Base-by-base conservation (phyloP, 1,140 invertebrate genomes). In the Antheraea pernyi region DNA sequence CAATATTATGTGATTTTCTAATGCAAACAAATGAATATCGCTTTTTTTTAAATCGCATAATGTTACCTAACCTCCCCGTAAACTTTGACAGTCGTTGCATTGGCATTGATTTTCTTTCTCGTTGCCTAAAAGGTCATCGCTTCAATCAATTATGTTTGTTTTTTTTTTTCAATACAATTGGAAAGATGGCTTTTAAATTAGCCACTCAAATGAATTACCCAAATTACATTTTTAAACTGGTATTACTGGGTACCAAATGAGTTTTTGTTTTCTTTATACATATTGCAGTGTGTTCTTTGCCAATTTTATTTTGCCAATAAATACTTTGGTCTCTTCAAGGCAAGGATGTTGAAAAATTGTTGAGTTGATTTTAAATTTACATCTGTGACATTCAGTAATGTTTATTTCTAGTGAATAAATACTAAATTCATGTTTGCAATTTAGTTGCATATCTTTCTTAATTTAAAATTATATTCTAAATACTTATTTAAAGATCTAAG, bases 51-150 rank as follows among this genome's bases (percentile, higher is more conserved):
- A 42, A 42, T 42, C 39, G 6, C n/a, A 7, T 9, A 0, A 16
- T 30, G 30, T 76, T 74, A 76, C 62, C 71, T 77, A 75, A 75
- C 73, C 71, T 76, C 73, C 58, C 60, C 13, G 59, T 7, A 61
- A 53, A 60, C 13, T 42, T 11, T 65, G 66, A 60, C 66, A 69
- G 37, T 0, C 18, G 73, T 16, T 53, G 63, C 74, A 74, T 7
- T 77, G 77, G 73, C 73, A 79, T 75, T 80, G 75, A 77, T 77
- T 77, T 77, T 74, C 11, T 7, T n/a, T 42, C 46, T 53, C 11
- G 11, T 11, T 42, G 8, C 16, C 11, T n/a, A 53, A 67, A 39
- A 65, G 60, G 62, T 74, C 61, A 65, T 19, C 58, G 22, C 11
- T 53, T 53, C 46, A n/a, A 16, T 16, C 39, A 42, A n/a, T n/a